These are phyloP conservation scores for Notoglanidium macrostoma DNA, from an alignment of 2,797 vertebrate species.

Conservation along the genomic window DNA sequence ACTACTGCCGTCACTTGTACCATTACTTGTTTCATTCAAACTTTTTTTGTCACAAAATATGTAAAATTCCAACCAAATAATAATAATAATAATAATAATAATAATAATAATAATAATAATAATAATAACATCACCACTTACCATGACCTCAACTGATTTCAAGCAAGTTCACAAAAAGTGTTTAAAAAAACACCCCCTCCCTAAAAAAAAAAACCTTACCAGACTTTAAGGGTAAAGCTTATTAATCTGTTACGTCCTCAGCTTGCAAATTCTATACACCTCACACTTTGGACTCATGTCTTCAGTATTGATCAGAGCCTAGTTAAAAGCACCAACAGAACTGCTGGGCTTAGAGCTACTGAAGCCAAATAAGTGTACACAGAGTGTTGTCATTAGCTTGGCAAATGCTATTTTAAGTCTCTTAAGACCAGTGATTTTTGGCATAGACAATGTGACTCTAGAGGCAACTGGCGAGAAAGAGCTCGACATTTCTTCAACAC, in stretches of 20 bases:
- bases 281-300: constrained; percentile 28
- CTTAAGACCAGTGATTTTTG: constrained; percentile 35
- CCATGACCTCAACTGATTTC: not conserved
- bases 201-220: not conserved
- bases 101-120: not conserved
- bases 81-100: not conserved
- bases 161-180: not conserved
- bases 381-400: constrained; percentile 42
- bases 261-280: constrained; percentile 1
- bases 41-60: too few species aligned
- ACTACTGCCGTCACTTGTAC: not conserved
- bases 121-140: not conserved
- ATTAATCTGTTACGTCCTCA: constrained; percentile 14
- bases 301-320: constrained; percentile 47
- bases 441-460: constrained; percentile 28
- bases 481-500: not conserved
- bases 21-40: not conserved
- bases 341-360: constrained; percentile 51
- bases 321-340: constrained; percentile 45
- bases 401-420: constrained; percentile 42
- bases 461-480: not conserved
- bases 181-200: too few species aligned
- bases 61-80: not conserved
- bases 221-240: not conserved
- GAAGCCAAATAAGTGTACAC: constrained; percentile 38